Conservation (phyloP, 2,797 vertebrate species). For the Squalus acanthias region DNA sequence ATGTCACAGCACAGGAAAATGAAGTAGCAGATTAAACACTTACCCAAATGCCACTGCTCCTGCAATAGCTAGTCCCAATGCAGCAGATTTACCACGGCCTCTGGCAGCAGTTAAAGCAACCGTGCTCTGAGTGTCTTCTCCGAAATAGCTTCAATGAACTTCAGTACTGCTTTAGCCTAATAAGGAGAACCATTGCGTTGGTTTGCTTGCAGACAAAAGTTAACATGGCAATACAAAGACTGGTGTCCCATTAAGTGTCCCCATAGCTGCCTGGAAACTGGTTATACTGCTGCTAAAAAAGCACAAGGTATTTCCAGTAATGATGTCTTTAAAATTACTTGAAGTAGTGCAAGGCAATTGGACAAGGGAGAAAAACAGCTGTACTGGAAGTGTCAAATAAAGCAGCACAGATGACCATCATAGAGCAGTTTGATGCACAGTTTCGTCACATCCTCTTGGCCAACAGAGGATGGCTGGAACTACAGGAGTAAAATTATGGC, state of each 20-base stretch:
- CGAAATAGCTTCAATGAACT: constrained; percentile 92
- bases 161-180: constrained; percentile 86
- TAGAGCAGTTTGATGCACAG: neutral
- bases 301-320: neutral
- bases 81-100: constrained; percentile 92
- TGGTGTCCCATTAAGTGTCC: neutral
- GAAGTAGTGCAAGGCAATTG: neutral
- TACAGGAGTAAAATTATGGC: neutral
- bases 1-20: neutral
- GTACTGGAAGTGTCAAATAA: neutral
- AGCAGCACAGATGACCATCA: neutral
- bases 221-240: neutral
- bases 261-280: neutral
- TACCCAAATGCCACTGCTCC: constrained; percentile 94
- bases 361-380: neutral
- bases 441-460: neutral
- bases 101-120: constrained; percentile 89
- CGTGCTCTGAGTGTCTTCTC: constrained; percentile 90
- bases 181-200: neutral
- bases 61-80: constrained; percentile 84
- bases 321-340: neutral
- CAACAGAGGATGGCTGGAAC: neutral
- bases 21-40: neutral
- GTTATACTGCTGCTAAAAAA: neutral
- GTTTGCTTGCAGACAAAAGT: neutral